Evolutionary conservation across 2,888 invertebrate species (phyloP), one percentile per base, ranked within the genome.

Genomic region (Syritta pipiens): DNA sequence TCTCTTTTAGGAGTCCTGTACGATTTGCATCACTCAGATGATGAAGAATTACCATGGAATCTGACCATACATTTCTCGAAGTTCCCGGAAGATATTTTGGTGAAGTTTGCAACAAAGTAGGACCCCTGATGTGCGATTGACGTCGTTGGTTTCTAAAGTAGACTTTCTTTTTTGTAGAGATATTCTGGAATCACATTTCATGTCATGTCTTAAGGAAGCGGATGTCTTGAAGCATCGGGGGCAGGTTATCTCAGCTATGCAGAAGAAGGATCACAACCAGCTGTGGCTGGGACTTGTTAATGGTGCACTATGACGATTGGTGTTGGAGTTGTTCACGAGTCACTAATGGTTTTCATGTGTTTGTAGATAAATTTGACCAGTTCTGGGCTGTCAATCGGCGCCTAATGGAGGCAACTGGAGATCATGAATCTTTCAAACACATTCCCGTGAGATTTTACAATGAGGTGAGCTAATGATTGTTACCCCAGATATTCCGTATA

Each of bases 301-400:
- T 91, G 97, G 96, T 96, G 90, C 1, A 42, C 4, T 4, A 12
- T 17, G 7, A 4, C 0, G 5, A 1, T n/a, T n/a, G n/a, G n/a
- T n/a, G n/a, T n/a, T n/a, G n/a, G n/a, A n/a, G n/a, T n/a, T n/a
- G n/a, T n/a, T n/a, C n/a, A n/a, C n/a, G n/a, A n/a, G n/a, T 32
- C 0, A 9, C 1, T 28, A 22, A n/a, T 7, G 6, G 5, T 28
- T 49, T 42, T 12, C 46, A 9, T 42, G 40, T 28, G 4, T 22
- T 91, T 91, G 46, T 89, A 96, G 96, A 98, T 88, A 97, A 97
- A 89, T 99, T 99, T 90, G 99, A 99, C 88, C 98, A 98, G 89
- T 99, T 99, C 89, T 99, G 99, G 99, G 94, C 97, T 2, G 95
- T 99, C 7, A 99, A 99, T 88, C 92, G 97, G 83, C 94, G 96